Evolutionary conservation across 2,797 vertebrate genomes (phyloP).

Genomic region (Hybognathus amarus): DNA sequence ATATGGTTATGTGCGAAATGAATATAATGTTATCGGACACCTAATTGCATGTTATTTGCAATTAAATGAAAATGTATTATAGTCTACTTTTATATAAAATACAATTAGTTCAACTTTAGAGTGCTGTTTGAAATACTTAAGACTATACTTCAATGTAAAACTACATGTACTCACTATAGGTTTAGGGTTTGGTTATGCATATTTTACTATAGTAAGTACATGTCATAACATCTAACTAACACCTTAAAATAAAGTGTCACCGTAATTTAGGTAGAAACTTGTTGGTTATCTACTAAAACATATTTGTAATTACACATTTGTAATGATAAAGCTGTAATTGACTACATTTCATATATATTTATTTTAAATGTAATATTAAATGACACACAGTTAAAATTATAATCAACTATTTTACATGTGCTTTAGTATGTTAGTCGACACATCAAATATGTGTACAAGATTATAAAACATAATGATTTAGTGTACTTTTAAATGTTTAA

Average conservation of each 20-base stretch:
- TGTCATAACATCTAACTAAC: no score
- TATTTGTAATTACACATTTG: not conserved
- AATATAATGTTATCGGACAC: not conserved
- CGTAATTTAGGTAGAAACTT: not conserved
- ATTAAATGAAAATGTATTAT: not conserved
- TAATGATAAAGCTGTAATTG: not conserved
- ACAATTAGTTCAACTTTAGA: not conserved
- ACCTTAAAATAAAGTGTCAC: no score
- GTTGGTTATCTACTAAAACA: not conserved
- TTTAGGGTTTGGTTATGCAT: no score
- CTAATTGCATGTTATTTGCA: not conserved
- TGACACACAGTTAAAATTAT: not conserved
- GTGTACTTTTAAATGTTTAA: no score
- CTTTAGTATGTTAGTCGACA: not conserved
- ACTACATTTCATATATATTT: not conserved
- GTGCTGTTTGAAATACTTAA: not conserved
- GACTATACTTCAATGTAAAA: not conserved
- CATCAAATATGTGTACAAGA: not conserved
- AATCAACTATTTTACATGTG: not conserved
- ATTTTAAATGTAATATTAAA: not conserved
- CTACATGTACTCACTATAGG: no score
- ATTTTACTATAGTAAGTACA: no score
- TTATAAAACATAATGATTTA: not conserved
- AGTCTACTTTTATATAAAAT: not conserved
- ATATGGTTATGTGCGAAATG: not conserved